These are phyloP conservation scores for Tympanoctomys barrerae DNA, from an alignment of 2,797 vertebrate species.

Conservation along the genomic window DNA sequence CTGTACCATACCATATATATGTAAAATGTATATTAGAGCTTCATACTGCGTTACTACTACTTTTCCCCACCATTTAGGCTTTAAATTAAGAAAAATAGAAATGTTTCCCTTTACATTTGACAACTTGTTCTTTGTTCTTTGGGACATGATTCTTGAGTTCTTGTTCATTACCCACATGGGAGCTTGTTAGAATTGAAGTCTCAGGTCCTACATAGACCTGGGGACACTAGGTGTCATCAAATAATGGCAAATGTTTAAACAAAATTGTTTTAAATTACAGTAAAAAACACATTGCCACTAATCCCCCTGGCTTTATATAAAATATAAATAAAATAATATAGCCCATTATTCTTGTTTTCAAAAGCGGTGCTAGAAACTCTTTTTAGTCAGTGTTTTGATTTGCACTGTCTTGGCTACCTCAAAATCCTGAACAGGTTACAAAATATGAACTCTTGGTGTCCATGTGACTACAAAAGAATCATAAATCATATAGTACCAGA, in stretches of 20 bases:
- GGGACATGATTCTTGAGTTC: not conserved
- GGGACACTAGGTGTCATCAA: not conserved
- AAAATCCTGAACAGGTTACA: not conserved
- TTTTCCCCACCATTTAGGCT: not conserved
- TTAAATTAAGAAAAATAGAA: constrained; percentile 69
- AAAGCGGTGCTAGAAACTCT: not conserved
- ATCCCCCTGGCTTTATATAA: not conserved
- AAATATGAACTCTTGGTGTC: not conserved
- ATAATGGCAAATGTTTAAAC: not conserved
- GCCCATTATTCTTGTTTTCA: not conserved
- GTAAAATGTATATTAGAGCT: not conserved
- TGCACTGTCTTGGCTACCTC: not conserved
- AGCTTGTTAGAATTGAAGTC: not conserved
- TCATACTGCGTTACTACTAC: not conserved
- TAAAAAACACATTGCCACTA: not conserved
- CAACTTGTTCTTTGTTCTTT: not conserved
- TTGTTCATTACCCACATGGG: not conserved
- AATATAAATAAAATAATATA: too few species aligned
- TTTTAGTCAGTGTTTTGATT: not conserved
- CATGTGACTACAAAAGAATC: not conserved
- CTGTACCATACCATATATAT: too few species aligned
- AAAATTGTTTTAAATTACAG: not conserved
- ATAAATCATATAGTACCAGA: not conserved
- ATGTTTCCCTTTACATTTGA: constrained; percentile 27
- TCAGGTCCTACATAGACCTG: not conserved